These are phyloP conservation scores for Tupiocoris notatus DNA, from an alignment of 2,888 invertebrate species.

Conservation along the genomic window DNA sequence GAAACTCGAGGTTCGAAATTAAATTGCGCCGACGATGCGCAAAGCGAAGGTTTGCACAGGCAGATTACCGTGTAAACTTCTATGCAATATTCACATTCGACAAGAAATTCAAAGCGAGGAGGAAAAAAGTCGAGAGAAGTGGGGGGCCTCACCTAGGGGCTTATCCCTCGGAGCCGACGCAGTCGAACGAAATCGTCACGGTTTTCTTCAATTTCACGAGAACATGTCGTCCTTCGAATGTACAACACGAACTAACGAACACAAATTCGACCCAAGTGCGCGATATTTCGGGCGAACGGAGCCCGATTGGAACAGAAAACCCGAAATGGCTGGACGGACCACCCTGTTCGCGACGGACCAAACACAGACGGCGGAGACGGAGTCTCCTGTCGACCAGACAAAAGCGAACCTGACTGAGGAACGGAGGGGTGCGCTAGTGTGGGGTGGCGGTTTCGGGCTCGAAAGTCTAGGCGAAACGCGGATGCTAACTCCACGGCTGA, in stretches of 20 bases:
- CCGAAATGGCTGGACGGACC: constrained; percentile 9
- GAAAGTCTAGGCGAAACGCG: too few species aligned
- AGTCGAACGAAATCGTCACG: constrained; percentile 1
- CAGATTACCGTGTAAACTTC: too few species aligned
- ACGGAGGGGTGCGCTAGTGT: background rate
- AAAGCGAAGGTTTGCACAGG: too few species aligned
- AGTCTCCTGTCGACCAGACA: background rate
- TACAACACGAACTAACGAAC: background rate
- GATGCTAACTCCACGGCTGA: background rate
- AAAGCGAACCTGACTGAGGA: background rate
- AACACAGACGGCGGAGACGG: constrained; percentile 5
- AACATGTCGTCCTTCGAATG: background rate
- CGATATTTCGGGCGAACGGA: background rate
- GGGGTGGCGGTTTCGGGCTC: background rate
- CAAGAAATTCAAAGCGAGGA: background rate
- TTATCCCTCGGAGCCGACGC: constrained; percentile 4
- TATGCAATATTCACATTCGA: background rate
- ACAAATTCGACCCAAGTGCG: background rate
- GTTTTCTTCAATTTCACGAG: background rate
- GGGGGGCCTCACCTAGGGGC: constrained; percentile 14
- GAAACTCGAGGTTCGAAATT: background rate
- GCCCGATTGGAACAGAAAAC: background rate
- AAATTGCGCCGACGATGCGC: too few species aligned
- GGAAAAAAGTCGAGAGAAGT: background rate
- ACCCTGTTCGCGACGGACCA: constrained; percentile 23